Conservation (phyloP, 1,140 invertebrate species). For the Cyrtorhinus lividipennis region DNA sequence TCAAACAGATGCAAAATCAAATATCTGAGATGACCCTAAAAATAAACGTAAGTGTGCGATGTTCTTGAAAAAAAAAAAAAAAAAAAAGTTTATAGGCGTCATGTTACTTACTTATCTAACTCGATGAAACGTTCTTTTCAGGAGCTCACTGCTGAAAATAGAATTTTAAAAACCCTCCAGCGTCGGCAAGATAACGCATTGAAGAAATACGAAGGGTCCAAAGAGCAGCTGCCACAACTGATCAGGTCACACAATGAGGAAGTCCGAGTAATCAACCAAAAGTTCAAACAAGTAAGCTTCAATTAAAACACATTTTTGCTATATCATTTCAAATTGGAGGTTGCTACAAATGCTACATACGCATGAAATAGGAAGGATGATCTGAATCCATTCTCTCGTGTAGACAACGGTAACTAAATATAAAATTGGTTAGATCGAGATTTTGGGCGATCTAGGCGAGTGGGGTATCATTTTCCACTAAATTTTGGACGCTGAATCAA, state of each 20-base stretch:
- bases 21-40: conserved; percentile 61
- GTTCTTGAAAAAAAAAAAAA: too few species aligned
- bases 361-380: too few species aligned
- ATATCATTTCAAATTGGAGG: not conserved
- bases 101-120: too few species aligned
- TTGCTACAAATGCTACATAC: not conserved
- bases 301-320: too few species aligned
- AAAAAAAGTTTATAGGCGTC: too few species aligned
- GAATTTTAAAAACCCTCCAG: conserved; percentile 50
- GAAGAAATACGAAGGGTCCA: conserved; percentile 34
- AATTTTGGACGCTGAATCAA: too few species aligned
- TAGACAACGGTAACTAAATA: too few species aligned
- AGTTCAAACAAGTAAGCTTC: conserved; percentile 38
- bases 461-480: too few species aligned
- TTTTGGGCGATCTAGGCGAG: too few species aligned
- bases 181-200: conserved; percentile 60
- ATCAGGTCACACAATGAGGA: conserved; percentile 56
- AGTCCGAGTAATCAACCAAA: conserved; percentile 49
- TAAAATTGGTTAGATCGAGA: too few species aligned
- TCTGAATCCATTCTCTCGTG: too few species aligned
- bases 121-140: conserved; percentile 29
- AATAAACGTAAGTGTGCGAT: conserved; percentile 44
- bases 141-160: conserved; percentile 60
- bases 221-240: conserved; percentile 25
- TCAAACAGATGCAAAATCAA: conserved; percentile 63